Base-by-base conservation (phyloP, 1,140 invertebrate genomes). In the Solenopsis fugax region DNA sequence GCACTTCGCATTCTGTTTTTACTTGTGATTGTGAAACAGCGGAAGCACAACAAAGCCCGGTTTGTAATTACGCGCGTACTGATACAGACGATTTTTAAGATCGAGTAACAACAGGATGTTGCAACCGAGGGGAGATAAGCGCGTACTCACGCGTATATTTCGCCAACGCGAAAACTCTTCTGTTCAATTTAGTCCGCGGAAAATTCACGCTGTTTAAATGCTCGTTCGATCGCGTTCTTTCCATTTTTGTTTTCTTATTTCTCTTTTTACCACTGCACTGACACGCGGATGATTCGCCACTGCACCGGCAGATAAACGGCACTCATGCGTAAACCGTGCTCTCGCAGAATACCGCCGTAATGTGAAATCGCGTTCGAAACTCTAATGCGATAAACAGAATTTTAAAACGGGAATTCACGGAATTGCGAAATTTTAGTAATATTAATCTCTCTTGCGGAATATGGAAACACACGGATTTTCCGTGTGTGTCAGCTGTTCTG, bases 111-210 rank as follows among this genome's bases (percentile, higher is more conserved):
- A 75, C 54, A 60, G 69, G 69, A 84, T 21, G 54, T 29, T 34
- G 12, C 67, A 48, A 60, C n/a, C 48, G 48, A 84, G 69, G 69
- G 69, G 69, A 62, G 69, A 84, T 84, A 84, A 84, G 69, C 54
- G 37, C 18, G 7, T 10, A 0, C 18, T 4, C 45, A n/a, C 24
- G 24, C 6, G 7, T 50, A 64, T 0, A 48, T 78, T 56, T 56
- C 6, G 10, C n/a, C n/a, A 24, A 1, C 60, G 24, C n/a, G 7
- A 29, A 71, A 29, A 56, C 41, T 4, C 48, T 50, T 75, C 45
- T 24, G n/a, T 2, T 73, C 3, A 18, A 34, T 7, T 18, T 58
- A 29, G 4, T 9, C 0, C 13, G 21, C 4, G 24, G 5, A 45
- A 65, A 80, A 65, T 67, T 37, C 5, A 16, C 6, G 4, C 37